phyloP scores from a whole-genome alignment of 2,797 vertebrate genomes.

The Catostomus latipinnis region DNA sequence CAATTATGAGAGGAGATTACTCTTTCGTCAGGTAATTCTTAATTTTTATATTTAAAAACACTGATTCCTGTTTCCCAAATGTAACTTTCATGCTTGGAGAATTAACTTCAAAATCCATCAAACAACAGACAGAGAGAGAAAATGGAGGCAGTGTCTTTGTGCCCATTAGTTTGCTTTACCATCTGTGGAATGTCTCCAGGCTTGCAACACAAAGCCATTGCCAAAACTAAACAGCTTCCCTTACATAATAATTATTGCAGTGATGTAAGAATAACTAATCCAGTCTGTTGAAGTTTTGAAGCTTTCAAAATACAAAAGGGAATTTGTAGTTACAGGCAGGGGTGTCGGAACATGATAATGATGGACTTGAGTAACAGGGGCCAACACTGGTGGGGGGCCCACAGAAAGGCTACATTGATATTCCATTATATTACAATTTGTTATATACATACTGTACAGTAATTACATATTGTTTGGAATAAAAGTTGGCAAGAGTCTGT shows the following conservation, averaged over 20 bases:
- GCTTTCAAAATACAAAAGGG: slow-evolving; percentile 43
- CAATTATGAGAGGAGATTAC: slow-evolving; percentile 37
- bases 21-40: slow-evolving; percentile 34
- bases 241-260: slow-evolving; percentile 46
- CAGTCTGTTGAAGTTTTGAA: slow-evolving; percentile 51
- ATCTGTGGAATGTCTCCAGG: slow-evolving; percentile 56
- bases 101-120: slow-evolving; percentile 35
- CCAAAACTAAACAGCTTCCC: slow-evolving; percentile 43
- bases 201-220: slow-evolving; percentile 47
- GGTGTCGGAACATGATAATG: too few species aligned
- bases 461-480: too few species aligned
- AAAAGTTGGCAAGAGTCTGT: too few species aligned
- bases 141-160: slow-evolving; percentile 28
- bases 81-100: slow-evolving; percentile 26
- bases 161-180: slow-evolving; percentile 38
- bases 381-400: too few species aligned
- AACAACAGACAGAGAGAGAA: slow-evolving; percentile 34
- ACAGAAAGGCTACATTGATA: too few species aligned
- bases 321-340: too few species aligned
- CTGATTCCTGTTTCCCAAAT: slow-evolving; percentile 33
- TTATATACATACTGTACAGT: too few species aligned
- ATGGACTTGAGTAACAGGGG: too few species aligned
- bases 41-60: slow-evolving; percentile 44
- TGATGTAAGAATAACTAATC: slow-evolving; percentile 54
- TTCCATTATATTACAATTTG: too few species aligned